Evolutionary conservation across 2,113 vertebrate genomes (phyloP).

Genomic region (Miniopterus natalensis): DNA sequence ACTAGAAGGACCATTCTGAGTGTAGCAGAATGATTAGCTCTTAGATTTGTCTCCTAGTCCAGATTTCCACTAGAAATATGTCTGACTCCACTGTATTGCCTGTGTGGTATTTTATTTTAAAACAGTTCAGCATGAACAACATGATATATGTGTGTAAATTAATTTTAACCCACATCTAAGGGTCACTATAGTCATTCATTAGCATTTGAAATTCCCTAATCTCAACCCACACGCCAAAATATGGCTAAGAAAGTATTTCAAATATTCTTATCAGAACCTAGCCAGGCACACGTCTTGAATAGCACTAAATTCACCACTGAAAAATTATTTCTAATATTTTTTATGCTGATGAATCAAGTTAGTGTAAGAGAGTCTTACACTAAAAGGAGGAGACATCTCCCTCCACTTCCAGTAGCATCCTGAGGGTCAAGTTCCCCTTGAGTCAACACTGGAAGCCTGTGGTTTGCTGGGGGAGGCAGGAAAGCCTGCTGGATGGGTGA

Average conservation of each 20-base stretch:
- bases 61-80: not conserved
- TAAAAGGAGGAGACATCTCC: not conserved
- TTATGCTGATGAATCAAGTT: not conserved
- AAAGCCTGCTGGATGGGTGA: not conserved
- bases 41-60: not conserved
- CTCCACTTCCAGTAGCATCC: not conserved
- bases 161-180: conserved; percentile 6
- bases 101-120: conserved; percentile 57
- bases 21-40: not conserved
- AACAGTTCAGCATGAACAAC: not conserved
- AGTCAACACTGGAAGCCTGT: not conserved
- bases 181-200: not conserved
- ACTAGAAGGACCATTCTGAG: not conserved
- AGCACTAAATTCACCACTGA: not conserved
- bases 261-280: not conserved
- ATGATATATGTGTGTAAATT: not conserved
- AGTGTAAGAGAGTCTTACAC: not conserved
- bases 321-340: not conserved
- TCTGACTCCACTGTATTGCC: not conserved
- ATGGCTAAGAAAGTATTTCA: conserved; percentile 7
- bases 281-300: not conserved
- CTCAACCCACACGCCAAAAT: not conserved
- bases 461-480: not conserved
- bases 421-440: not conserved
- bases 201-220: conserved; percentile 16